Base-by-base conservation (phyloP, 2,113 vertebrate species). In the Cottus gobio region DNA sequence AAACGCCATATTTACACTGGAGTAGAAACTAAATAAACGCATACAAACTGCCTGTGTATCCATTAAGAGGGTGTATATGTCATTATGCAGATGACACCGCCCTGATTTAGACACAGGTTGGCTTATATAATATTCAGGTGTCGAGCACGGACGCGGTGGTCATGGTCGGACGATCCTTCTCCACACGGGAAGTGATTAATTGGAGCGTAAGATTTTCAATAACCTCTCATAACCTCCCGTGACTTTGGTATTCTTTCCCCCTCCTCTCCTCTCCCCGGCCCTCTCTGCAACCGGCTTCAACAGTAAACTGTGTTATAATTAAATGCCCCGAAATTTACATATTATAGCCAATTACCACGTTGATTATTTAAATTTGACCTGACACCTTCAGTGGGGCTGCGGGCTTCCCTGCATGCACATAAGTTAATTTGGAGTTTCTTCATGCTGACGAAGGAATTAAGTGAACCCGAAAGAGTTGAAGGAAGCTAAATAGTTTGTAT, bases 151-250 rank as follows among this genome's bases (percentile, higher is more conserved):
- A 56, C 46, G 39, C n/a, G 7, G 31, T 60, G 48, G 60, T 65
- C 82, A 75, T 6, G 31, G 46, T 71, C 71, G 58, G 52, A 60
- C 44, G 64, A 75, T 44, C 7, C 18, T 30, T 63, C 37, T 69
- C 34, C 42, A 42, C 48, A 60, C 42, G 54, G 71, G 60, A 66
- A 75, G 52, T 61, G 66, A 75, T 70, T 64, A 70, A 75, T 58
- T 66, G 58, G 13, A 60, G 37, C 34, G 30, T 61, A 67, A 34
- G 31, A 69, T 37, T 71, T 80, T 24, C 54, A 72, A 84, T 71
- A 30, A 66, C 58, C 77, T 75, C 58, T 46, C 22, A 84, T 71
- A 30, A 66, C 58, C 76, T 75, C 65, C 57, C 20, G 70, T 26
- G 26, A 6, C 20, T 22, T 52, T 61, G n/a, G 6, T 42, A 16